These are phyloP conservation scores for Vanessa cardui DNA, from an alignment of 2,888 invertebrate species.

Conservation along the genomic window DNA sequence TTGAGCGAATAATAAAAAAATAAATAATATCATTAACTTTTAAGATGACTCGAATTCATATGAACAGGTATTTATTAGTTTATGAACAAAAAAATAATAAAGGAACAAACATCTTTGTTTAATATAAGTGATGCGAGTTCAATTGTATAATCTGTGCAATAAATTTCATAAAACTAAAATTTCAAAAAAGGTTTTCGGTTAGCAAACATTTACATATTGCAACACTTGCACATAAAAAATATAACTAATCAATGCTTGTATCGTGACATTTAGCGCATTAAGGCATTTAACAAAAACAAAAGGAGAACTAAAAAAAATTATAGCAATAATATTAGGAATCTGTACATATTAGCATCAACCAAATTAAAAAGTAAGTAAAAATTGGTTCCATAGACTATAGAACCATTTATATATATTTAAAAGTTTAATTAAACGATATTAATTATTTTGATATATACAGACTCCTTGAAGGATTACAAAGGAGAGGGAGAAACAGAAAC, in stretches of 20 bases:
- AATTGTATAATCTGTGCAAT: constrained; percentile 13
- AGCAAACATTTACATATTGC: background rate
- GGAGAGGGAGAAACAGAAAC: constrained; percentile 53
- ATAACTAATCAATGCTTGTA: background rate
- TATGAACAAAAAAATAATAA: background rate
- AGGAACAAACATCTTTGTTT: constrained; percentile 54
- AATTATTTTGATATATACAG: constrained; percentile 44
- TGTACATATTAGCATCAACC: constrained; percentile 27
- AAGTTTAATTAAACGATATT: background rate
- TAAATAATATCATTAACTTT: constrained; percentile 9
- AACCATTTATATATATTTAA: background rate
- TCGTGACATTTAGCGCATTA: constrained; percentile 4
- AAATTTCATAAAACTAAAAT: constrained; percentile 9
- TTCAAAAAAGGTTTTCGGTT: background rate
- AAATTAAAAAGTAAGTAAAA: too few species aligned
- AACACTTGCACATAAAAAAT: constrained; percentile 3
- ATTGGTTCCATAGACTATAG: too few species aligned
- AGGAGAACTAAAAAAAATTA: background rate
- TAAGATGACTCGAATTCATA: constrained; percentile 10
- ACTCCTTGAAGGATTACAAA: constrained; percentile 52
- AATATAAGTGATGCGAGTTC: constrained; percentile 69
- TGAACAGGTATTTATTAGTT: background rate
- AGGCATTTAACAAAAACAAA: constrained; percentile 15
- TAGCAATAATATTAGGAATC: constrained; percentile 25
- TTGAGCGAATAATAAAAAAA: constrained; percentile 2